Percentiles rank a stretch among this genome's conserved stretches.
Evolutionary conservation across 2,888 invertebrate species (phyloP).

Genomic region (Tribolium freemani): DNA sequence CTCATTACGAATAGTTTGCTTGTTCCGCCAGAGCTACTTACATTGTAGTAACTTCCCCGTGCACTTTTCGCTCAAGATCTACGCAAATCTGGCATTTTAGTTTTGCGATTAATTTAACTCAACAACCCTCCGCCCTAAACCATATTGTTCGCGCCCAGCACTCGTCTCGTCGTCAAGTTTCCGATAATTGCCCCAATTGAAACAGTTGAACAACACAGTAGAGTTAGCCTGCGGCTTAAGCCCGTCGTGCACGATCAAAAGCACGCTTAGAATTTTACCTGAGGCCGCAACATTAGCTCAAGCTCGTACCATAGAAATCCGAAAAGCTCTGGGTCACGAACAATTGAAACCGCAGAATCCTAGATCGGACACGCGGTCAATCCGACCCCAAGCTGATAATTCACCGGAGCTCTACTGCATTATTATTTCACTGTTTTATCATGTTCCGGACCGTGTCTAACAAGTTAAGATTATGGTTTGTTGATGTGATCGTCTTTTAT

Average conservation of each 20-base stretch:
- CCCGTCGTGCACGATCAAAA: slow-evolving; percentile 19
- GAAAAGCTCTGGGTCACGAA: slow-evolving; percentile 31
- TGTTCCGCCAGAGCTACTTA: too few relatives aligned
- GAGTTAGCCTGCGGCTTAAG: slow-evolving; percentile 2
- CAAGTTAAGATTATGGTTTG: slow-evolving; percentile 20
- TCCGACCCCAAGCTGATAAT: slow-evolving; percentile 19
- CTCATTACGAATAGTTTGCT: too few relatives aligned
- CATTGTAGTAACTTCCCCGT: too few relatives aligned
- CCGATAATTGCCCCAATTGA: slow-evolving; percentile 22
- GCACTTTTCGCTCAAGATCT: not conserved
- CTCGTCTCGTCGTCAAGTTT: not conserved
- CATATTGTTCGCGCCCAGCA: not conserved
- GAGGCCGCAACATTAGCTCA: slow-evolving; percentile 21
- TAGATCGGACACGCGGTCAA: slow-evolving; percentile 34
- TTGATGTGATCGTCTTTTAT: slow-evolving; percentile 13
- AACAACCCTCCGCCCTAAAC: not conserved
- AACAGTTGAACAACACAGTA: slow-evolving; percentile 19
- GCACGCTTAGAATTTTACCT: slow-evolving; percentile 29
- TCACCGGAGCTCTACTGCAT: slow-evolving; percentile 15
- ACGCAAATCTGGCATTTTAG: not conserved
- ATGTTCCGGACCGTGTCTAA: not conserved
- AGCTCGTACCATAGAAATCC: slow-evolving; percentile 11
- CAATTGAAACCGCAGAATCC: slow-evolving; percentile 36
- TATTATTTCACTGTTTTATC: slow-evolving; percentile 31
- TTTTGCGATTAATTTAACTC: not conserved